Evolutionary conservation across 2,888 invertebrate genomes (phyloP), one percentile per base, ranked within the genome.

Genomic region (Eupithecia pulchellata): DNA sequence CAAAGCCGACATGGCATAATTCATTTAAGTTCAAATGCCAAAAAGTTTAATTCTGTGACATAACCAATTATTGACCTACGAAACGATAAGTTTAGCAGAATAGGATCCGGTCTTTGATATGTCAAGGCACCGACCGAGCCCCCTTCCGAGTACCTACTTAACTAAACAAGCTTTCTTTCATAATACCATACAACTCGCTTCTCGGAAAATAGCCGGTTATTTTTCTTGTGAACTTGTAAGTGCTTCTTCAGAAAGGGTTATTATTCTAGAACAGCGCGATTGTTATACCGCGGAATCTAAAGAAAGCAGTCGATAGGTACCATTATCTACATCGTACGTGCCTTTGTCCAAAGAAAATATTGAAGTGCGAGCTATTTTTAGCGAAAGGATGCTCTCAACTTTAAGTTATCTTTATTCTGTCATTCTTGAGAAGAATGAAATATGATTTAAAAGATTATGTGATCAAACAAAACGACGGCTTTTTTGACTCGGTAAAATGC

Each of bases 171-270:
- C 11, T 9, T 39, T 8, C 39, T 47, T 30, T 30, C 58, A n/a
- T 58, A 30, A 17, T 60, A 17, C 30, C 17, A 29, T 29, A 14
- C 14, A 29, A 52, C 20, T 52, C 20, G 32, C 58, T 60, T 60
- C 58, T 30, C 32, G 20, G 58, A 60, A 57, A 70, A 66, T 63
- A 57, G 20, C 29, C 63, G 27, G 62, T 63, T 70, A 63, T 71
- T 71, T 66, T 71, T 71, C 71, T 67, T 67, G 52, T 64, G 66
- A 64, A 36, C 57, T 63, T 36, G 58, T 67, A 71, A 71, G 67
- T 67, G 71, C 47, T 70, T 65, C 71, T 20, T 29, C 64, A 27
- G 47, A 67, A 70, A 70, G 36, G 64, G 47, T 66, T 66, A 34
- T 66, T 64, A 63, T 64, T 67, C 64, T 71, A 14, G 55, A 62